A percentile compares a stretch with the other conserved stretches of the same genome.
Conservation (phyloP, 1,140 invertebrate genomes). For the Maniola jurtina region DNA sequence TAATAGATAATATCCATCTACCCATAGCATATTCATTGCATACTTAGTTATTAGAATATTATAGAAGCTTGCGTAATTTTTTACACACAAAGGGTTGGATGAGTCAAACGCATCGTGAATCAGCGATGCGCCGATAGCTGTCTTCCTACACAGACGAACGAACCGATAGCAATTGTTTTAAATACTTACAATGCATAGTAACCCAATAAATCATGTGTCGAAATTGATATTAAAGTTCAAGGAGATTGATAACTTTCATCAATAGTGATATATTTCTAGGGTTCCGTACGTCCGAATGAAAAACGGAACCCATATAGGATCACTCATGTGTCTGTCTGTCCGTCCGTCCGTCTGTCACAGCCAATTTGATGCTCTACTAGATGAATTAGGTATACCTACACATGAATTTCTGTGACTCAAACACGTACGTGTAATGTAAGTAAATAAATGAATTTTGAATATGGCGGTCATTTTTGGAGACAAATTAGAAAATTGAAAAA, state of each 20-base stretch:
- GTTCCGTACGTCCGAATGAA: no score
- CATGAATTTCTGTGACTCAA: no score
- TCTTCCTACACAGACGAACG: slow-evolving; percentile 3
- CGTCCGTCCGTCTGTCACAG: no score
- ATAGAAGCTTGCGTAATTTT: slow-evolving; percentile 8
- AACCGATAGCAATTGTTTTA: slow-evolving; percentile 1
- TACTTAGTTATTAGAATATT: neutral
- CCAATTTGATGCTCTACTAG: no score
- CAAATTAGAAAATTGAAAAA: no score
- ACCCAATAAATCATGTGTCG: slow-evolving; percentile 2
- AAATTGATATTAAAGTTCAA: neutral
- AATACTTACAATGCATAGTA: slow-evolving; percentile 1
- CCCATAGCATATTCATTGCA: neutral
- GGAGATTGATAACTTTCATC: slow-evolving; percentile 1
- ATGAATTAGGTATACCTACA: no score
- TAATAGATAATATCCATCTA: neutral
- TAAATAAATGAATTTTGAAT: no score
- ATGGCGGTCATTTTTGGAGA: no score
- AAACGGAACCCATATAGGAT: no score
- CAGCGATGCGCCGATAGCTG: slow-evolving; percentile 6
- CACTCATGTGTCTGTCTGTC: no score
- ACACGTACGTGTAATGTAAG: no score
- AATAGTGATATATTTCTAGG: no score
- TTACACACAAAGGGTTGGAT: slow-evolving; percentile 5
- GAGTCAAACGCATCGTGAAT: slow-evolving; percentile 6